These are phyloP conservation scores for Odontamblyopus rebecca DNA, from an alignment of 2,797 vertebrate species.

Conservation along the genomic window DNA sequence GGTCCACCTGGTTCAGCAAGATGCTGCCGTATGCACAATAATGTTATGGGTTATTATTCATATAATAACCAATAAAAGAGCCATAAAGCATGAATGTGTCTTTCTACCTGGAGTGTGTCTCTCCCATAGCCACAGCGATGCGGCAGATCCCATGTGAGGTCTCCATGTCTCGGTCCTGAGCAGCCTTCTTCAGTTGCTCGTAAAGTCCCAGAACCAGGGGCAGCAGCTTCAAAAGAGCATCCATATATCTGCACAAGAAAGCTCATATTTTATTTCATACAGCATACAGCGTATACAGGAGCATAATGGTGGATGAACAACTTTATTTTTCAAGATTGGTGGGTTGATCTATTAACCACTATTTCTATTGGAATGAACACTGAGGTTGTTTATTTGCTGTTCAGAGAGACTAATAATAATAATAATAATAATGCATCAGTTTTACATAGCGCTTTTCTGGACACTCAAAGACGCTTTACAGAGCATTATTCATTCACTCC, in stretches of 20 bases:
- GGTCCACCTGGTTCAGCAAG: slow-evolving; percentile 91
- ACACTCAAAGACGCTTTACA: too few species aligned
- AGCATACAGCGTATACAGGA: too few species aligned
- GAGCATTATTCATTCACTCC: too few species aligned
- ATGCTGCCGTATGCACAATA: slow-evolving; percentile 74
- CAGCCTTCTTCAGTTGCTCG: slow-evolving; percentile 89
- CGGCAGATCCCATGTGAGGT: slow-evolving; percentile 95
- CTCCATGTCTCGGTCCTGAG: slow-evolving; percentile 92
- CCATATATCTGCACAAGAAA: slow-evolving; percentile 79
- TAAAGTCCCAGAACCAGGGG: slow-evolving; percentile 90
- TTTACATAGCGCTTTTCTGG: too few species aligned
- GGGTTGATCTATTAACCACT: not conserved
- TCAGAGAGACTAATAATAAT: not conserved
- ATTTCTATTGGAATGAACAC: not conserved
- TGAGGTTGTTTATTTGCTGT: not conserved
- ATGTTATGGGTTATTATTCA: not conserved
- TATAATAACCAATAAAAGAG: not conserved
- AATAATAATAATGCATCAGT: too few species aligned
- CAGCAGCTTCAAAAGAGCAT: slow-evolving; percentile 88
- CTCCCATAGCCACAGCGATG: slow-evolving; percentile 91
- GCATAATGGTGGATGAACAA: too few species aligned
- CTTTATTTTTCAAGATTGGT: not conserved
- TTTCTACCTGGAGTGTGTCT: slow-evolving; percentile 92
- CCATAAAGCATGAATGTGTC: not conserved
- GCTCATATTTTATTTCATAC: slow-evolving; percentile 10